Conservation (phyloP, 2,888 invertebrate species). For the Myopa testacea region DNA sequence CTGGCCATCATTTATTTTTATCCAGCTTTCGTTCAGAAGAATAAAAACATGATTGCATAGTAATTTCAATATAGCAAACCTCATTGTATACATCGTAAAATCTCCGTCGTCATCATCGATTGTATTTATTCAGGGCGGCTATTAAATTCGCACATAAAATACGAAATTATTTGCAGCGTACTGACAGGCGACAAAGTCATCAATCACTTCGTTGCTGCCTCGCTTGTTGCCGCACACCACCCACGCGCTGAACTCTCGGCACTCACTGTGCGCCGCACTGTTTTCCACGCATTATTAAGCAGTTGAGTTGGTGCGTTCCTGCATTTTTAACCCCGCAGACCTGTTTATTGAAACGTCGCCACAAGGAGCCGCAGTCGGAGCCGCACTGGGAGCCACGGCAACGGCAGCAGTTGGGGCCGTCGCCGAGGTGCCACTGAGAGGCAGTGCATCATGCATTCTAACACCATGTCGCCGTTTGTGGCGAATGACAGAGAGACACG, state of each 20-base stretch:
- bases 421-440: slow-evolving; percentile 25
- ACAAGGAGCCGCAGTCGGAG: not conserved
- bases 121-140: not conserved
- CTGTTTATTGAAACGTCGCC: slow-evolving; percentile 17
- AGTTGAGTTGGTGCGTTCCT: not conserved
- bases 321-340: not conserved
- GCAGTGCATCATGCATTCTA: slow-evolving; percentile 41
- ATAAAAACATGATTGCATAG: too few species aligned
- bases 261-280: slow-evolving; percentile 14
- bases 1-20: too few species aligned
- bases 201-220: slow-evolving; percentile 56
- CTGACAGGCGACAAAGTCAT: slow-evolving; percentile 66
- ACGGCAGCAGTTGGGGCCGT: not conserved
- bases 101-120: not conserved
- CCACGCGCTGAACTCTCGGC: slow-evolving; percentile 33
- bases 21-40: too few species aligned
- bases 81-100: not conserved
- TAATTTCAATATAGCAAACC: too few species aligned
- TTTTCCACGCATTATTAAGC: slow-evolving; percentile 36
- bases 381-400: not conserved
- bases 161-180: slow-evolving; percentile 21
- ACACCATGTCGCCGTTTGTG: not conserved
- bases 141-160: slow-evolving; percentile 6
- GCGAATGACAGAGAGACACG: slow-evolving; percentile 19
- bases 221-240: slow-evolving; percentile 32